phyloP scores from a whole-genome alignment of 2,797 vertebrate genomes.

The Ctenopoma kingsleyae region DNA sequence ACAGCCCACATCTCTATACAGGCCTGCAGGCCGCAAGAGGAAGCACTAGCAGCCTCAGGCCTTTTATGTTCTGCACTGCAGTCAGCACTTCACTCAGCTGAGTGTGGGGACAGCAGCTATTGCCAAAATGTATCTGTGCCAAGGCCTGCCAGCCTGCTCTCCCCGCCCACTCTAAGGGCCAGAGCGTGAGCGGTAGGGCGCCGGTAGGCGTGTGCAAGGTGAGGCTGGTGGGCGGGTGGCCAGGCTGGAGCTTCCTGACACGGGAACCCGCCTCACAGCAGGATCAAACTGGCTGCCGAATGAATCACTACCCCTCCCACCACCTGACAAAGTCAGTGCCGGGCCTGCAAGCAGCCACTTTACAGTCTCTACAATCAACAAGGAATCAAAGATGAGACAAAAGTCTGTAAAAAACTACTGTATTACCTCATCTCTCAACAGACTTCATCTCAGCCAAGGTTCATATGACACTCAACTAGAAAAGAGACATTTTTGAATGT shows the following conservation, averaged over 20 bases:
- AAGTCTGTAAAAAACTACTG: constrained; percentile 33
- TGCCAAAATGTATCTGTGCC: constrained; percentile 81
- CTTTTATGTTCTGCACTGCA: constrained; percentile 81
- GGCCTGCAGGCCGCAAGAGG: constrained; percentile 76
- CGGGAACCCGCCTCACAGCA: constrained; percentile 82
- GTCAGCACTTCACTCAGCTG: constrained; percentile 77
- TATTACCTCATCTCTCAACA: constrained; percentile 32
- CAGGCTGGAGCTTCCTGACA: constrained; percentile 87
- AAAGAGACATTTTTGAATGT: constrained; percentile 19
- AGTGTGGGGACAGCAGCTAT: constrained; percentile 80
- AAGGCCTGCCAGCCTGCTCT: constrained; percentile 81
- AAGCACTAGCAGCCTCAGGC: constrained; percentile 73
- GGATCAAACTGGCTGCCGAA: constrained; percentile 82
- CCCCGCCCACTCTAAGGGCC: constrained; percentile 85
- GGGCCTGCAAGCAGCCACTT: constrained; percentile 70
- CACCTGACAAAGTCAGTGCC: constrained; percentile 71
- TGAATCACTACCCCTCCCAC: constrained; percentile 86
- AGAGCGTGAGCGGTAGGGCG: constrained; percentile 81
- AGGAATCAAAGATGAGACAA: constrained; percentile 60
- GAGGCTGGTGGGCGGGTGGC: constrained; percentile 85
- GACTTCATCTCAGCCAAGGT: constrained; percentile 34
- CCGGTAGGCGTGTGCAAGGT: constrained; percentile 83
- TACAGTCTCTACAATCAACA: constrained; percentile 75
- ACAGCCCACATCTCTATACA: constrained; percentile 64
- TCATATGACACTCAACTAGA: constrained; percentile 30